Evolutionary conservation across 2,797 vertebrate species (phyloP), one percentile per base, ranked within the genome.

Genomic region (Tapera naevia): DNA sequence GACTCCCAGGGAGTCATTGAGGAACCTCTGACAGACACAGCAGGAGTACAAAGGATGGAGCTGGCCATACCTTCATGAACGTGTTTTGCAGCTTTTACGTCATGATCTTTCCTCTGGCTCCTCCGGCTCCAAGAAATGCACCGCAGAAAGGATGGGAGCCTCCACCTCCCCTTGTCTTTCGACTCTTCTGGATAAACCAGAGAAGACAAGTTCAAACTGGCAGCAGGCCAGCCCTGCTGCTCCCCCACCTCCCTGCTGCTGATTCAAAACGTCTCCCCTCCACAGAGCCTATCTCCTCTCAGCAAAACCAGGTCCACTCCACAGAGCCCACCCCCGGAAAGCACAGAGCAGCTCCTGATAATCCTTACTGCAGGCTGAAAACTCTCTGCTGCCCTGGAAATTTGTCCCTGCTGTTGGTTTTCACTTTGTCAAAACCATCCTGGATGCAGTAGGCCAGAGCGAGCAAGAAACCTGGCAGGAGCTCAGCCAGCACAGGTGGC

Each of bases 91-190:
- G 87, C 66, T 81, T 96, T 93, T 32, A 32, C 57, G 61, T 73
- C 3, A 0, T 43, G 37, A 65, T 90, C 81, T 56, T 93, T 82
- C 43, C 92, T 95, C 50, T 5, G 62, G 84, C 72, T 97, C 57
- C 87, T 95, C 57, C 25, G 84, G n/a, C 93, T 95, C 95, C 86
- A 96, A 30, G 91, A 83, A 67, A 97, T 23, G 46, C 97, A 97
- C 17, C 11, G 56, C 82, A 97, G 72, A 43, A 97, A 93, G 65
- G 71, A 72, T 10, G 89, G 87, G 27, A 97, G 46, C n/a, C 87
- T 92, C 64, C 88, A 94, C 25, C 88, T 96, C 53, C 90, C 56
- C 7, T 45, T 73, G 17, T 57, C 53, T 69, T 86, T 94, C 37
- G 11, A 33, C 11, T 96, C 93, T 94, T 92, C 91, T 85, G 50